Percentiles rank a stretch among this genome's conserved stretches.
Conservation (phyloP, 2,113 vertebrate genomes). For the Vireo altiloquus region DNA sequence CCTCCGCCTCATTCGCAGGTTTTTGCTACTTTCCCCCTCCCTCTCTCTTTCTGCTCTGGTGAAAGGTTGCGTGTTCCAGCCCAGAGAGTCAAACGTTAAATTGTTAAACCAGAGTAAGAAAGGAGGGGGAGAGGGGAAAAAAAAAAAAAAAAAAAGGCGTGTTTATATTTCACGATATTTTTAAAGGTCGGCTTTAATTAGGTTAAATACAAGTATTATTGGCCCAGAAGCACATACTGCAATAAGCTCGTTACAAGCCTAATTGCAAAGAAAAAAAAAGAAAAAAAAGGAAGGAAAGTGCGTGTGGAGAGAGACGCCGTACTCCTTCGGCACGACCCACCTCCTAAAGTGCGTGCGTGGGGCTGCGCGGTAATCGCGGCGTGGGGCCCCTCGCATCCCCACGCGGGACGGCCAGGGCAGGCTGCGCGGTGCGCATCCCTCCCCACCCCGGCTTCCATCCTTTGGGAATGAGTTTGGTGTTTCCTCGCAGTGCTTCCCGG, state of each 20-base stretch:
- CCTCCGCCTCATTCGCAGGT: neutral
- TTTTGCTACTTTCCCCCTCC: neutral
- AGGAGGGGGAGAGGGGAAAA: neutral
- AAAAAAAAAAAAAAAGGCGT: neutral
- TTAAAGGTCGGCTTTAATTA: constrained; percentile 50
- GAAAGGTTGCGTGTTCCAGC: constrained; percentile 21
- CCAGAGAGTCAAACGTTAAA: constrained; percentile 16
- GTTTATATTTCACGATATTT: constrained; percentile 50
- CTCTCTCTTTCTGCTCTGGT: neutral
- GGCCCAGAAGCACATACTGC: constrained; percentile 44
- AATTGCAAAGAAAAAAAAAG: neutral
- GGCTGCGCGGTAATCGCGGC: neutral
- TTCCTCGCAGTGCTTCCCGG: neutral
- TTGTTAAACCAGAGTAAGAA: neutral
- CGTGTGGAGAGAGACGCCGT: neutral
- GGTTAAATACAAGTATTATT: constrained; percentile 48
- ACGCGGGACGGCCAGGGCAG: neutral
- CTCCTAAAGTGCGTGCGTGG: neutral
- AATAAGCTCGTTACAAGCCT: constrained; percentile 20
- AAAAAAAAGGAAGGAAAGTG: neutral
- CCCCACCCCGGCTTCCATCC: neutral
- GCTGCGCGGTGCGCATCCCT: neutral
- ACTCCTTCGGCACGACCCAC: neutral
- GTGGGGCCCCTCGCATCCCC: neutral
- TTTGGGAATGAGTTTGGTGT: neutral